Evolutionary conservation across 2,888 invertebrate species (phyloP).

Genomic region (Cylindroiulus punctatus): DNA sequence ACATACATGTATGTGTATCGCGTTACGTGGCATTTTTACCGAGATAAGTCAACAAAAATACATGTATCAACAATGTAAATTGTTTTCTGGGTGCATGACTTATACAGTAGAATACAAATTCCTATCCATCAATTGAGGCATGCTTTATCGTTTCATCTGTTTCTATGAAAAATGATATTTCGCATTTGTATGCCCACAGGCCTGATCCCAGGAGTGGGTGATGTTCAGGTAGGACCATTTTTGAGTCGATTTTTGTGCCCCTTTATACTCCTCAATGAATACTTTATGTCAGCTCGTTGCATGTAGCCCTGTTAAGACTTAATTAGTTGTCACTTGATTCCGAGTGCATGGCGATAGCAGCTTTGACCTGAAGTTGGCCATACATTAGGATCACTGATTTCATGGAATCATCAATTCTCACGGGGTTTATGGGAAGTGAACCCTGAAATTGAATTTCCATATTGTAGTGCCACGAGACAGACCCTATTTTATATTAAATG

Average conservation of each 20-base stretch:
- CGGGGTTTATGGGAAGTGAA: neutral
- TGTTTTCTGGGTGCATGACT: neutral
- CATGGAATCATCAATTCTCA: neutral
- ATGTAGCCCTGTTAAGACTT: neutral
- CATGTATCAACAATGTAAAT: neutral
- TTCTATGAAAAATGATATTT: slow-evolving; percentile 43
- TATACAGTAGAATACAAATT: neutral
- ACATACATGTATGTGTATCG: neutral
- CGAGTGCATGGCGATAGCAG: neutral
- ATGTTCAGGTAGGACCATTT: slow-evolving; percentile 30
- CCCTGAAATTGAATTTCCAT: slow-evolving; percentile 26
- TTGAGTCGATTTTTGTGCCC: slow-evolving; percentile 39
- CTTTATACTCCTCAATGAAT: neutral
- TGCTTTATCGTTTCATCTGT: neutral
- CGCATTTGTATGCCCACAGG: slow-evolving; percentile 43
- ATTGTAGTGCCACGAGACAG: neutral
- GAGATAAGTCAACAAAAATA: neutral
- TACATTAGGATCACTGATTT: neutral
- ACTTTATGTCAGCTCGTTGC: neutral
- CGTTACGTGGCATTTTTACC: neutral
- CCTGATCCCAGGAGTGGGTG: slow-evolving; percentile 43
- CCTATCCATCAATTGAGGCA: neutral
- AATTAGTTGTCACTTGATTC: slow-evolving; percentile 13
- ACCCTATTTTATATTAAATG: neutral
- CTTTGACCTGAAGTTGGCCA: neutral